Evolutionary conservation across 2,888 invertebrate species (phyloP).

Genomic region (Myopa tessellatipennis): DNA sequence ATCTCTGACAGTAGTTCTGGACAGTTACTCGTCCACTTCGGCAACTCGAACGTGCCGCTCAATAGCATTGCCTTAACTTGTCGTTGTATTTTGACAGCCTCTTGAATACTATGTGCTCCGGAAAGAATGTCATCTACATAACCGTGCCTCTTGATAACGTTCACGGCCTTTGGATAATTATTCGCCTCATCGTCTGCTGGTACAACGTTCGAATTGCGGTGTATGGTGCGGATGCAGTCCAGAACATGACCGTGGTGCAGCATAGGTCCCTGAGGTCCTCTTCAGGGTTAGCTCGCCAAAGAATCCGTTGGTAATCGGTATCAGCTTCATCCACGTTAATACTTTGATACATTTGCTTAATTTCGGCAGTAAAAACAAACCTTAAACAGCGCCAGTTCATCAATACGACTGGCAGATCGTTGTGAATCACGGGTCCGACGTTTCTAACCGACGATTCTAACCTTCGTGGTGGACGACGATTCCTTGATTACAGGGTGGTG

Average conservation of each 20-base stretch:
- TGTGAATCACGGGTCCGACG: slow-evolving; percentile 5
- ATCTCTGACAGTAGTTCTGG: slow-evolving; percentile 25
- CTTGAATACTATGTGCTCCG: slow-evolving; percentile 7
- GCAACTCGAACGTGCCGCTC: slow-evolving; percentile 28
- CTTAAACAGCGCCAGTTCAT: background rate
- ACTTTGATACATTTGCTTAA: slow-evolving; percentile 41
- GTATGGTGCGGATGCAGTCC: slow-evolving; percentile 33
- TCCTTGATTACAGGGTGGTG: slow-evolving; percentile 30
- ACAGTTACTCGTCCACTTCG: slow-evolving; percentile 39
- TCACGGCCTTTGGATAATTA: slow-evolving; percentile 29
- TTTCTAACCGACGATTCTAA: slow-evolving; percentile 34
- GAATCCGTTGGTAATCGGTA: slow-evolving; percentile 42
- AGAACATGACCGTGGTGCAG: slow-evolving; percentile 37
- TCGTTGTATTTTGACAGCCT: slow-evolving; percentile 22
- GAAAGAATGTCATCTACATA: slow-evolving; percentile 40
- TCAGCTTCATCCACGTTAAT: slow-evolving; percentile 39
- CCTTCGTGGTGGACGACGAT: slow-evolving; percentile 31
- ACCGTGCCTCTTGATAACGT: slow-evolving; percentile 24
- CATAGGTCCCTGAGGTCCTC: slow-evolving; percentile 27
- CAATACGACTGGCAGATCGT: no score
- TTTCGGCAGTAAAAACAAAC: slow-evolving; percentile 39
- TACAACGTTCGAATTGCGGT: slow-evolving; percentile 35
- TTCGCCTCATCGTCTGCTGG: slow-evolving; percentile 35
- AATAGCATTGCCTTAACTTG: slow-evolving; percentile 22
- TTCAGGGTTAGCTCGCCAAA: slow-evolving; percentile 30